A percentile compares a stretch with the other conserved stretches of the same genome.
phyloP scores from a whole-genome alignment of 2,113 vertebrate genomes.

The Lasiurus borealis region DNA sequence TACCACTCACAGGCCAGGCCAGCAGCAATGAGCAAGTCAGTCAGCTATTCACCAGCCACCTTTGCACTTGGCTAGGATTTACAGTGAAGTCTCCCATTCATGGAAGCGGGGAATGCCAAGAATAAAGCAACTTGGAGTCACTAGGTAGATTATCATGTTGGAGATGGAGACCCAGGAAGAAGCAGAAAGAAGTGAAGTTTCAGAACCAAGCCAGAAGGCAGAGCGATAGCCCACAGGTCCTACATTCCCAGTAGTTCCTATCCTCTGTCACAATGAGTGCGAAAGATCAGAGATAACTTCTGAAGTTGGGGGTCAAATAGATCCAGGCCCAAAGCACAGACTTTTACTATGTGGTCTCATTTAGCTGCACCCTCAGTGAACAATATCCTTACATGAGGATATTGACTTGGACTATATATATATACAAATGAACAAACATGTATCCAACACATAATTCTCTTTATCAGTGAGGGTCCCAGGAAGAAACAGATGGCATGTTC shows the following conservation, averaged over 20 bases:
- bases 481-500: constrained; percentile 19
- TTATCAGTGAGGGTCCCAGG: neutral
- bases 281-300: too few relatives aligned
- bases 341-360: neutral
- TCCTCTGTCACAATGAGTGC: neutral
- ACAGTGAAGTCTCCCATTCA: neutral
- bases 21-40: neutral
- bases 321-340: neutral
- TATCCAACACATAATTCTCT: neutral
- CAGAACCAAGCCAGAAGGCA: neutral
- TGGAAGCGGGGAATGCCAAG: neutral
- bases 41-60: neutral
- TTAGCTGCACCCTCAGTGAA: neutral
- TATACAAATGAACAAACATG: neutral
- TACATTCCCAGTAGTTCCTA: neutral
- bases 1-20: neutral
- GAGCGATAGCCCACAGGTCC: too few relatives aligned
- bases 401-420: neutral
- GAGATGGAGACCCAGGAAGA: neutral
- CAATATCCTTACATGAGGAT: neutral
- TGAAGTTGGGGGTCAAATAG: too few relatives aligned
- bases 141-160: neutral
- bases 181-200: neutral
- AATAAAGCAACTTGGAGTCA: neutral
- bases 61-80: neutral